Conservation (phyloP, 64 coral and sea anemone species). For the Montipora cactus region DNA sequence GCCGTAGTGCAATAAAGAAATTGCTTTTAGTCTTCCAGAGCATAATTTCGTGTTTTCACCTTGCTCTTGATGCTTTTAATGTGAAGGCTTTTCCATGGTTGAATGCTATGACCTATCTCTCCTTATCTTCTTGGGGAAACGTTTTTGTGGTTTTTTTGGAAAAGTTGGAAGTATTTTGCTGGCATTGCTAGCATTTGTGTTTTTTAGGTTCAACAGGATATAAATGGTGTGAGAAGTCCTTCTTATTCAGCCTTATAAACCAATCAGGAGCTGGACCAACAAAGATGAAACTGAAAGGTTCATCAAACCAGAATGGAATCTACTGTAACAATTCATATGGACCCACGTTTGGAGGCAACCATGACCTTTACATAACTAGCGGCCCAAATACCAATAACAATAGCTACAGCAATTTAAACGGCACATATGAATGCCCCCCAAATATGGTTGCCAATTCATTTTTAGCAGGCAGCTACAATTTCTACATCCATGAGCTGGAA, state of each 20-base stretch:
- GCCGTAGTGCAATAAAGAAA: no score
- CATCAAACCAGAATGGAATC: neutral
- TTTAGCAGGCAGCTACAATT: neutral
- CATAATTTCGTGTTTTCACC: no score
- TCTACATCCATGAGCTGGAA: neutral
- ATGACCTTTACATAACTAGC: neutral
- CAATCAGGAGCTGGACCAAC: conserved; percentile 25
- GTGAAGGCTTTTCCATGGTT: no score
- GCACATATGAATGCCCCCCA: neutral
- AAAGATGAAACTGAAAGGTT: neutral
- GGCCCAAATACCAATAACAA: neutral
- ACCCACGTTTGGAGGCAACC: neutral
- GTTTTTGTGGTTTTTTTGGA: no score
- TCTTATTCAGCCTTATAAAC: conserved; percentile 78
- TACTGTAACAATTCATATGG: neutral
- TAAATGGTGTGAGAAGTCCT: conserved; percentile 10
- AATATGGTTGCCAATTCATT: neutral
- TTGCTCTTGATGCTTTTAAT: no score
- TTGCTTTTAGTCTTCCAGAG: no score
- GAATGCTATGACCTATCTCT: no score
- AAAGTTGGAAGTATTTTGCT: no score
- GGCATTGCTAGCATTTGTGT: neutral
- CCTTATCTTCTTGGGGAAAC: no score
- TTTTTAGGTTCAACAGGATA: neutral
- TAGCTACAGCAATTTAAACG: neutral